These are phyloP conservation scores for Drosophila pectinifera DNA, from an alignment of 1,140 invertebrate genomes.

Conservation along the genomic window DNA sequence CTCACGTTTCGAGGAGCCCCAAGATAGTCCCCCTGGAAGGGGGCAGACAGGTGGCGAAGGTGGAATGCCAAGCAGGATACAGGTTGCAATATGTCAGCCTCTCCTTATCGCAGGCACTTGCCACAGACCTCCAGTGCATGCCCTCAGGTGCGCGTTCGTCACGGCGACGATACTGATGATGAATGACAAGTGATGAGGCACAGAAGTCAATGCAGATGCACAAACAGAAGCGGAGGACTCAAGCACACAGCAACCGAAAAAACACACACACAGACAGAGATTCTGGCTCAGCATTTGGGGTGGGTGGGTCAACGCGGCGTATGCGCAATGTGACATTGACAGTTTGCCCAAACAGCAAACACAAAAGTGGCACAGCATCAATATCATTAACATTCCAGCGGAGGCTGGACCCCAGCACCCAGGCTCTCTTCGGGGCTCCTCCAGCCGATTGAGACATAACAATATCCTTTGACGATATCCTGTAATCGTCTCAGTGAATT, in stretches of 20 bases:
- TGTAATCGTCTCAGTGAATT: slow-evolving; percentile 77
- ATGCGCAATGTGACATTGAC: slow-evolving; percentile 75
- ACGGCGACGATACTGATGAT: background rate
- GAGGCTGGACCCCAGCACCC: slow-evolving; percentile 13
- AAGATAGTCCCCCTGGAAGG: slow-evolving; percentile 3
- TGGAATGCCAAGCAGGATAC: background rate
- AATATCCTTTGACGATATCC: slow-evolving; percentile 81
- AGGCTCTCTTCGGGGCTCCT: slow-evolving; percentile 16
- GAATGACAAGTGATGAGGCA: slow-evolving; percentile 28
- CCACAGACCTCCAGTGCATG: slow-evolving; percentile 7
- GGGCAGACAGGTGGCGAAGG: slow-evolving; percentile 2
- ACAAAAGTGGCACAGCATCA: slow-evolving; percentile 48
- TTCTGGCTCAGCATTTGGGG: slow-evolving; percentile 15
- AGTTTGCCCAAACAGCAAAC: slow-evolving; percentile 50
- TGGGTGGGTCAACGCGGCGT: slow-evolving; percentile 64
- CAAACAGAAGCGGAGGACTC: slow-evolving; percentile 14
- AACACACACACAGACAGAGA: background rate
- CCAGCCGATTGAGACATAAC: slow-evolving; percentile 75
- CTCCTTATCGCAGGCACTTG: slow-evolving; percentile 5
- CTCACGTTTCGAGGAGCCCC: slow-evolving; percentile 6
- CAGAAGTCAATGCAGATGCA: slow-evolving; percentile 29
- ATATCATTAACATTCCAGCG: slow-evolving; percentile 57
- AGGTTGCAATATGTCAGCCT: slow-evolving; percentile 17
- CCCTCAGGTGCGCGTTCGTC: background rate
- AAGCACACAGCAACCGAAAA: background rate